Conservation (phyloP, 2,113 vertebrate genomes). For the Raja brachyura region DNA sequence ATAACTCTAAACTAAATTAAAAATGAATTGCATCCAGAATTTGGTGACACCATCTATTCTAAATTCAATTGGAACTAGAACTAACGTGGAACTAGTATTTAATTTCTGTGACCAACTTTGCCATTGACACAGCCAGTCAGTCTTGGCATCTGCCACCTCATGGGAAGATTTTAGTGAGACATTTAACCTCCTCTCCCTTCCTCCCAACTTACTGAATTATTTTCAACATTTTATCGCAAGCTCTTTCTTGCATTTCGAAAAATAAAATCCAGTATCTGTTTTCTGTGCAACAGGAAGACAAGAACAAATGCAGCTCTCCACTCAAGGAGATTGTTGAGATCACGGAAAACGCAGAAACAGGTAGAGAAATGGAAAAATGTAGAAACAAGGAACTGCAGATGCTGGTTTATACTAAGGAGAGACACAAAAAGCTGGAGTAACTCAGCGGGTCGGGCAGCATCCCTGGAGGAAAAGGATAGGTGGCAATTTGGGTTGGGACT, state of each 20-base stretch:
- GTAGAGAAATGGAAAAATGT: neutral
- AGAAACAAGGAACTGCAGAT: no score
- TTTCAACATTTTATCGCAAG: neutral
- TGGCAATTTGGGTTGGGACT: no score
- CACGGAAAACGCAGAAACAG: constrained; percentile 19
- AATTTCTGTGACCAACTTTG: neutral
- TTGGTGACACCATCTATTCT: neutral
- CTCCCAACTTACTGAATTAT: neutral
- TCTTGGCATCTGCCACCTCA: neutral
- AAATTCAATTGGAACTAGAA: neutral
- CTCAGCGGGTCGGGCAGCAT: no score
- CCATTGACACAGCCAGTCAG: neutral
- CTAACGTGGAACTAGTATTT: neutral
- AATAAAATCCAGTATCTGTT: neutral
- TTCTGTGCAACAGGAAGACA: constrained; percentile 21
- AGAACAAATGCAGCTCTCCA: constrained; percentile 9
- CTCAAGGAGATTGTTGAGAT: constrained; percentile 18
- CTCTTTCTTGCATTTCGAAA: neutral
- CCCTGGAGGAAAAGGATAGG: no score
- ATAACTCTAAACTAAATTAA: no score
- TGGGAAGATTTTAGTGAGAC: neutral
- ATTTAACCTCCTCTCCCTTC: neutral
- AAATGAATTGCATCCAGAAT: neutral
- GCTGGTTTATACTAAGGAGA: no score
- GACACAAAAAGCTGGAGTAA: no score